These are phyloP conservation scores for Ferdinandea cuprea DNA, from an alignment of 2,888 invertebrate species.

Conservation along the genomic window DNA sequence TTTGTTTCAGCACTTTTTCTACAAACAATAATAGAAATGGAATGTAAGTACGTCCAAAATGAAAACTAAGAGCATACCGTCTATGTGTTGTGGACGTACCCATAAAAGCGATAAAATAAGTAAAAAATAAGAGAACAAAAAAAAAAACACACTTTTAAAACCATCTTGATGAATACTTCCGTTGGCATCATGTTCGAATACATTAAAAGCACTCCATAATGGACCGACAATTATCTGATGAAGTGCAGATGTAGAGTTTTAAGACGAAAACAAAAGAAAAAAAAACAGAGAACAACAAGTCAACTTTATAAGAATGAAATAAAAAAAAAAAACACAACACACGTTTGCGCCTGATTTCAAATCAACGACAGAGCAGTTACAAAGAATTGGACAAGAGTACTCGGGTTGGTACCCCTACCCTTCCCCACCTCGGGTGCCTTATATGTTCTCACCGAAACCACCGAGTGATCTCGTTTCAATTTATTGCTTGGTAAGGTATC, in stretches of 20 bases:
- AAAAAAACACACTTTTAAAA: neutral
- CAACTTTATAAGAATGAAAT: neutral
- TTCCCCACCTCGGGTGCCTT: too few species aligned
- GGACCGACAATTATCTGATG: slow-evolving; percentile 65
- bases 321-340: slow-evolving; percentile 12
- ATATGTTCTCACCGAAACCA: slow-evolving; percentile 32
- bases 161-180: slow-evolving; percentile 39
- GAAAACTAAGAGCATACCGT: neutral
- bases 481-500: slow-evolving; percentile 42
- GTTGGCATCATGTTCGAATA: slow-evolving; percentile 22
- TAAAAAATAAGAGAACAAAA: neutral
- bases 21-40: slow-evolving; percentile 15
- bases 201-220: slow-evolving; percentile 45
- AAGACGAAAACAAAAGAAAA: slow-evolving; percentile 1
- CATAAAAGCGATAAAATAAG: too few species aligned
- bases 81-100: too few species aligned
- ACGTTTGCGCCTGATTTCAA: slow-evolving; percentile 44
- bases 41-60: slow-evolving; percentile 27
- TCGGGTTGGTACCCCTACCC: too few species aligned
- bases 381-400: slow-evolving; percentile 26
- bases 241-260: slow-evolving; percentile 27
- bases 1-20: neutral
- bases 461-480: slow-evolving; percentile 46
- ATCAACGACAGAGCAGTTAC: slow-evolving; percentile 25
- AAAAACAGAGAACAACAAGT: slow-evolving; percentile 15